Conservation (phyloP, 2,888 invertebrate species). For the Oxycera nigricornis region DNA sequence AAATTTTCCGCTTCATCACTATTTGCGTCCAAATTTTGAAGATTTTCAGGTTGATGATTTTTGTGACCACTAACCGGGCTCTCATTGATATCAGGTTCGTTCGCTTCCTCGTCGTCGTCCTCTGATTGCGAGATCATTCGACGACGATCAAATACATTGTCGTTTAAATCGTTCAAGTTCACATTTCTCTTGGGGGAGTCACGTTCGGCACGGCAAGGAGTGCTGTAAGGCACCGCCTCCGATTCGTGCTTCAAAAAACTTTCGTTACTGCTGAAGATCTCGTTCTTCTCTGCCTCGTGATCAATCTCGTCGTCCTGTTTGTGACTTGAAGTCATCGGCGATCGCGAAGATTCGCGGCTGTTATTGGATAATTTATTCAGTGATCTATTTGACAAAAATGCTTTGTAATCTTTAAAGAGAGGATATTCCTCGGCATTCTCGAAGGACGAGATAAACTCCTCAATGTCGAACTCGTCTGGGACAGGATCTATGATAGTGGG, state of each 20-base stretch:
- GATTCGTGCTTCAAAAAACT: constrained; percentile 30
- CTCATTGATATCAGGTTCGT: not conserved
- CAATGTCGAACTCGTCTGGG: constrained; percentile 69
- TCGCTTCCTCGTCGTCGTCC: not conserved
- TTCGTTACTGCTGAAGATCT: constrained; percentile 33
- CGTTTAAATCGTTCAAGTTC: not conserved
- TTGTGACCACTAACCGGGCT: not conserved
- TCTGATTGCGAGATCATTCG: not conserved
- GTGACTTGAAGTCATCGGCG: not conserved
- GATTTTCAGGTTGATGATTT: not conserved
- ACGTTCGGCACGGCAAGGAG: not conserved
- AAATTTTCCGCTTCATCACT: constrained; percentile 45
- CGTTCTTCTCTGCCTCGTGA: constrained; percentile 32
- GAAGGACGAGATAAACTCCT: constrained; percentile 73
- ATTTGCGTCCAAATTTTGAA: not conserved
- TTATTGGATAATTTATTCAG: constrained; percentile 42
- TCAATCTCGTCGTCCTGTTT: constrained; percentile 32
- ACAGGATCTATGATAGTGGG: constrained; percentile 61
- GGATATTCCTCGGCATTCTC: constrained; percentile 63
- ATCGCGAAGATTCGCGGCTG: constrained; percentile 38
- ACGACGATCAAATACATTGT: constrained; percentile 18
- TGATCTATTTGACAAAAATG: constrained; percentile 54
- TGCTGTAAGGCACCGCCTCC: not conserved
- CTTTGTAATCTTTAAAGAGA: constrained; percentile 62
- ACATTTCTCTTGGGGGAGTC: not conserved